Evolutionary conservation across 2,888 invertebrate genomes (phyloP).

Genomic region (Falcaria lacertinaria): DNA sequence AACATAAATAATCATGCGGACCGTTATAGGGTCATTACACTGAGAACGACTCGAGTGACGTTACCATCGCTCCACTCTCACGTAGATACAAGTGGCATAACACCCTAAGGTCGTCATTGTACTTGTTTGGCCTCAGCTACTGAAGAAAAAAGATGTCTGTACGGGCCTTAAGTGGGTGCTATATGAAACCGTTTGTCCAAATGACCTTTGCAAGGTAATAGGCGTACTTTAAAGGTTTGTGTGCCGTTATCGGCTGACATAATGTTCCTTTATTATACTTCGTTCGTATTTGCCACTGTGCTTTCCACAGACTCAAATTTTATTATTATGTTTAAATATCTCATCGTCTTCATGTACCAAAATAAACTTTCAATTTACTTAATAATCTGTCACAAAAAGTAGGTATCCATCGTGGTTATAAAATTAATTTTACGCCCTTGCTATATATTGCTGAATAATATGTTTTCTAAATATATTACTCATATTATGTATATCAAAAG

Average conservation of each 20-base stretch:
- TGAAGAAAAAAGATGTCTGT: constrained; percentile 19
- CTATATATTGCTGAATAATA: no score
- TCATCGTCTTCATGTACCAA: not conserved
- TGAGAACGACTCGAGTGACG: constrained; percentile 61
- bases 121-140: constrained; percentile 29
- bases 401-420: no score
- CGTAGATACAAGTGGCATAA: constrained; percentile 19
- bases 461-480: no score
- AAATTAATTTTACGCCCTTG: no score
- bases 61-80: constrained; percentile 33
- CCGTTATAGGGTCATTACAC: constrained; percentile 76
- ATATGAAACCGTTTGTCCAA: constrained; percentile 20
- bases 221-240: constrained; percentile 4
- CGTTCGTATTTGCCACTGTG: not conserved
- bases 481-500: no score
- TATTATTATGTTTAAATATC: not conserved
- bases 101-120: constrained; percentile 15
- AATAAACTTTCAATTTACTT: no score
- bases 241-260: not conserved
- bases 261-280: constrained; percentile 1
- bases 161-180: constrained; percentile 10
- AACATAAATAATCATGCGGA: constrained; percentile 77
- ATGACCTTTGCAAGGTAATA: constrained; percentile 21
- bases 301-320: not conserved
- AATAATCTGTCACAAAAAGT: no score